Conservation (phyloP, 2,113 vertebrate genomes). For the Ciconia stormi region DNA sequence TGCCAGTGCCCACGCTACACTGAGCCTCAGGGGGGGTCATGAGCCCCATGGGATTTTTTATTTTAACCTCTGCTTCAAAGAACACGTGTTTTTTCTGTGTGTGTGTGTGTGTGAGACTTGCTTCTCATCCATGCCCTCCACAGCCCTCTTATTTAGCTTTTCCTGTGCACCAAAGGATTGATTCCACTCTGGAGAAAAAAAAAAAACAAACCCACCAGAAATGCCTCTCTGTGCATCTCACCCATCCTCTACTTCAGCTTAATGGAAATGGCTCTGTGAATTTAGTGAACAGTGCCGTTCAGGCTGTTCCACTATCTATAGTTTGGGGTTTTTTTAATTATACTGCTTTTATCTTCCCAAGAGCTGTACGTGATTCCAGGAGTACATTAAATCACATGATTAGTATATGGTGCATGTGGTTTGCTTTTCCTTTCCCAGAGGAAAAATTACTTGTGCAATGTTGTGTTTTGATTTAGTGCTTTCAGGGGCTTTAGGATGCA, state of each 20-base stretch:
- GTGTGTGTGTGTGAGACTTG: background rate
- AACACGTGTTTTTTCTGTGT: background rate
- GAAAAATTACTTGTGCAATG: background rate
- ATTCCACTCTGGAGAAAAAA: background rate
- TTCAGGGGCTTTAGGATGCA: background rate
- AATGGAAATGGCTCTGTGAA: background rate
- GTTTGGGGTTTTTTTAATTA: background rate
- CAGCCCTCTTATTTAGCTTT: background rate
- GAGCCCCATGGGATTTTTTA: background rate
- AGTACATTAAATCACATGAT: background rate
- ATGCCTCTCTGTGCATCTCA: background rate
- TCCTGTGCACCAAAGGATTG: background rate
- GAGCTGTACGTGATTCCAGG: background rate
- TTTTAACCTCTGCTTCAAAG: slow-evolving; percentile 31
- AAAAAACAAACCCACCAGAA: background rate
- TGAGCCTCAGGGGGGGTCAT: background rate
- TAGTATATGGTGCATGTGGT: background rate
- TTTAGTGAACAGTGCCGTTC: background rate
- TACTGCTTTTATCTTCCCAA: background rate
- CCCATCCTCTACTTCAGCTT: background rate
- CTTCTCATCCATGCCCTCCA: background rate
- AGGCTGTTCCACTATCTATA: background rate
- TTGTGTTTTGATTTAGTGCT: background rate
- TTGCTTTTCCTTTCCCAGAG: background rate
- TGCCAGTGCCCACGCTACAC: background rate